phyloP scores from a whole-genome alignment of 1,140 invertebrate species.

The Phthorimaea operculella region DNA sequence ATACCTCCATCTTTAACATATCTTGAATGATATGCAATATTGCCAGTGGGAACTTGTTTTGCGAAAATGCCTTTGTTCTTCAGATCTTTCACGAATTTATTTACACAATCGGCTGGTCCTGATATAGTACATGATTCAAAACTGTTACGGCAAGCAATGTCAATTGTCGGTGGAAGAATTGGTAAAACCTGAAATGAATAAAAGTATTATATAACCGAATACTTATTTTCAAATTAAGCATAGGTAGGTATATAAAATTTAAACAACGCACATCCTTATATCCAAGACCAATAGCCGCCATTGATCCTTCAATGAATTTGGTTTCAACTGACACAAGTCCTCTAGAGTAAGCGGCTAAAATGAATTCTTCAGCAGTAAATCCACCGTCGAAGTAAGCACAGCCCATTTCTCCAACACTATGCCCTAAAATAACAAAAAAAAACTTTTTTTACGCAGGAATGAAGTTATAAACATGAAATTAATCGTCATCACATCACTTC shows the following conservation, averaged over 20 bases:
- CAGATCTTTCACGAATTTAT: slow-evolving; percentile 73
- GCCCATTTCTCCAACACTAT: slow-evolving; percentile 84
- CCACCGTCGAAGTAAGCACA: slow-evolving; percentile 89
- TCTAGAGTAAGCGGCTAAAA: slow-evolving; percentile 83
- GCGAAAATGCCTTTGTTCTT: slow-evolving; percentile 81
- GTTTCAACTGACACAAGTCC: slow-evolving; percentile 84
- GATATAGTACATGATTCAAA: slow-evolving; percentile 85
- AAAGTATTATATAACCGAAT: background rate
- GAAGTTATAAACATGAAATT: too few species aligned
- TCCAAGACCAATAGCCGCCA: slow-evolving; percentile 81
- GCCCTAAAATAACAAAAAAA: slow-evolving; percentile 44
- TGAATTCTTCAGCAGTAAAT: slow-evolving; percentile 82
- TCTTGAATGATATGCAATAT: slow-evolving; percentile 87
- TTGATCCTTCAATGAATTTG: slow-evolving; percentile 77
- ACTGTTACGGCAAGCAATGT: slow-evolving; percentile 88
- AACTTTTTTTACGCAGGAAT: too few species aligned
- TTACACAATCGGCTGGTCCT: slow-evolving; percentile 77
- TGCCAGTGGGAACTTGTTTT: slow-evolving; percentile 79
- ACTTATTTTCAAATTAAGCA: too few species aligned
- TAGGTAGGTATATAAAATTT: too few species aligned
- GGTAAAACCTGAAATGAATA: slow-evolving; percentile 49
- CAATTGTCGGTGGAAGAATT: slow-evolving; percentile 68
- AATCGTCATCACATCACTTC: too few species aligned
- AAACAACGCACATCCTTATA: slow-evolving; percentile 58
- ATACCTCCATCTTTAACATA: slow-evolving; percentile 76